Conservation (phyloP, 1,140 invertebrate genomes). For the Rhopalosiphum maidis region DNA sequence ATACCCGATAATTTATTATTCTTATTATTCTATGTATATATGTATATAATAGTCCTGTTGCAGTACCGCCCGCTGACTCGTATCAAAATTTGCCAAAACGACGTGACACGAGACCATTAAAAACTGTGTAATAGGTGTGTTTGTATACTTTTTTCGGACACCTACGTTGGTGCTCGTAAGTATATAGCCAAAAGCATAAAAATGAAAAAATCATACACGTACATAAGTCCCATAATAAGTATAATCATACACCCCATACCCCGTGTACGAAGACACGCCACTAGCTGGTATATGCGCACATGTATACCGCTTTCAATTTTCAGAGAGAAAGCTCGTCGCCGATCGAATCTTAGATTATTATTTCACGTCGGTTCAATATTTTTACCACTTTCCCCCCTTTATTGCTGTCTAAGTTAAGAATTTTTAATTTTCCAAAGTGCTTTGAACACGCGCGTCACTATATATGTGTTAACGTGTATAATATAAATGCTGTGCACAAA, state of each 20-base stretch:
- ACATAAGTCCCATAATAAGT: background rate
- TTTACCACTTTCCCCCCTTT: background rate
- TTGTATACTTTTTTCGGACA: background rate
- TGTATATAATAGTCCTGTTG: too few relatives aligned
- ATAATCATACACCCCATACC: background rate
- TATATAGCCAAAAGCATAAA: background rate
- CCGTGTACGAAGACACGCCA: slow-evolving; percentile 18
- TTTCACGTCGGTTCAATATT: background rate
- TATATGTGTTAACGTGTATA: background rate
- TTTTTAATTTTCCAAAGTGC: background rate
- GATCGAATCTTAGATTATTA: background rate
- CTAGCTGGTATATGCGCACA: background rate
- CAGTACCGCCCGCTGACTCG: background rate
- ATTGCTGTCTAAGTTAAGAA: background rate
- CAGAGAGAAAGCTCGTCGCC: background rate
- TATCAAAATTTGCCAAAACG: background rate
- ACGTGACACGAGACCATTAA: slow-evolving; percentile 46
- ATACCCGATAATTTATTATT: background rate
- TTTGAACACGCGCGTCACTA: background rate
- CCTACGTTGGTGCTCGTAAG: background rate
- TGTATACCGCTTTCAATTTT: background rate
- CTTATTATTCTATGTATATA: background rate
- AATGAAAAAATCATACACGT: background rate
- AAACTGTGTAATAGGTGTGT: background rate
- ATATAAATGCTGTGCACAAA: background rate